Evolutionary conservation across 2,797 vertebrate genomes (phyloP).

Genomic region (Pseudochirops corinnae): DNA sequence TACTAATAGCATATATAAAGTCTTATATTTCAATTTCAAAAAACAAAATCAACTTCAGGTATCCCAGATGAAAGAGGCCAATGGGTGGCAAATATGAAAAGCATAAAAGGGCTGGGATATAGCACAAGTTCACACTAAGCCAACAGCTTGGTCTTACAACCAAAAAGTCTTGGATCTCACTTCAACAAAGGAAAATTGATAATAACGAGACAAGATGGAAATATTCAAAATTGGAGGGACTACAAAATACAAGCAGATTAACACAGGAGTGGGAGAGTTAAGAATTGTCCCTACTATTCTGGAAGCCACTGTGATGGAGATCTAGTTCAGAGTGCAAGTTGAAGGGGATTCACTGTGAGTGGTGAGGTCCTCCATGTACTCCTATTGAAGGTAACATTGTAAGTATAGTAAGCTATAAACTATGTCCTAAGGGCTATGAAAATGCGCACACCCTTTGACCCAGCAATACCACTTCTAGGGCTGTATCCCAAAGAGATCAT

Average conservation of each 20-base stretch:
- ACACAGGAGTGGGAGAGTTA: background rate
- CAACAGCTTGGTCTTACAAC: background rate
- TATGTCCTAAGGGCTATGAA: too few relatives aligned
- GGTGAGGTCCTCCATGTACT: background rate
- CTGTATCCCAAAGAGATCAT: too few relatives aligned
- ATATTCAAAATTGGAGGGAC: background rate
- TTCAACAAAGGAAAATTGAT: background rate
- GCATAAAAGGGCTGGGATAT: background rate
- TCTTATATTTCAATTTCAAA: background rate
- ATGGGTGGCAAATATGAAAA: background rate
- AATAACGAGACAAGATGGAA: background rate
- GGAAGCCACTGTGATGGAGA: background rate
- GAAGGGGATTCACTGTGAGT: background rate
- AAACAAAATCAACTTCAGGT: background rate
- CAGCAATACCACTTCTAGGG: too few relatives aligned
- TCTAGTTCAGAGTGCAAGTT: background rate
- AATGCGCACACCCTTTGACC: too few relatives aligned
- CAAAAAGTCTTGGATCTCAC: background rate
- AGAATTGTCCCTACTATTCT: background rate
- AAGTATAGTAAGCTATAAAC: background rate
- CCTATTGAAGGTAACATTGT: background rate
- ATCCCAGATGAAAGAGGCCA: background rate
- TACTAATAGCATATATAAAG: background rate
- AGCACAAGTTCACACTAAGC: background rate
- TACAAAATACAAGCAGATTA: background rate